Percentiles rank a stretch among this genome's conserved stretches.
phyloP scores from a whole-genome alignment of 2,113 vertebrate genomes.

The Leuciscus idus region DNA sequence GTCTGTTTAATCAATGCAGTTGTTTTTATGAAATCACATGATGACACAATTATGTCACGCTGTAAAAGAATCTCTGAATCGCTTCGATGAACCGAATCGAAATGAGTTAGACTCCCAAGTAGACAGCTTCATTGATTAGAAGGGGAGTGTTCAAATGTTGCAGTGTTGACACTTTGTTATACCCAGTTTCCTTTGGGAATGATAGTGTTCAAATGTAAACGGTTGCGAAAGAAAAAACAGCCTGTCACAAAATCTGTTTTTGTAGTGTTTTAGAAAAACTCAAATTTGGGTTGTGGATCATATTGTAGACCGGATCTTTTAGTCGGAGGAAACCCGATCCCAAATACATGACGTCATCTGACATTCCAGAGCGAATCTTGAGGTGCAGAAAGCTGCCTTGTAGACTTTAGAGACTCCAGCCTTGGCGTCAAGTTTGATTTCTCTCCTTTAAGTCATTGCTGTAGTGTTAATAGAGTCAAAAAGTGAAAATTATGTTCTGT shows the following conservation, averaged over 20 bases:
- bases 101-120: not conserved
- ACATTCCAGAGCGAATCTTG: slow-evolving; percentile 56
- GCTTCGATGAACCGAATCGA: not conserved
- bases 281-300: not conserved
- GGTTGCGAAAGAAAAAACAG: not conserved
- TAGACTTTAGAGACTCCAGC: not conserved
- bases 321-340: slow-evolving; percentile 54
- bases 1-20: not conserved
- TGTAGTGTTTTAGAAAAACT: too few relatives aligned
- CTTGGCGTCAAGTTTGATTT: not conserved
- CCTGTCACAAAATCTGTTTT: not conserved
- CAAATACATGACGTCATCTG: slow-evolving; percentile 58
- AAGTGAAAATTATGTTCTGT: not conserved
- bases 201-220: not conserved
- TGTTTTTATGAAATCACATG: not conserved
- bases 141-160: not conserved
- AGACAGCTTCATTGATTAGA: not conserved
- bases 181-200: not conserved
- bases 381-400: slow-evolving; percentile 33
- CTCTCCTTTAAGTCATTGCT: not conserved
- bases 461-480: not conserved
- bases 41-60: not conserved
- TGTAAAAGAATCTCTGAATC: not conserved
- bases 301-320: slow-evolving; percentile 1
- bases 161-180: not conserved